Base-by-base conservation (phyloP, 2,888 invertebrate species). In the Timema cristinae region DNA sequence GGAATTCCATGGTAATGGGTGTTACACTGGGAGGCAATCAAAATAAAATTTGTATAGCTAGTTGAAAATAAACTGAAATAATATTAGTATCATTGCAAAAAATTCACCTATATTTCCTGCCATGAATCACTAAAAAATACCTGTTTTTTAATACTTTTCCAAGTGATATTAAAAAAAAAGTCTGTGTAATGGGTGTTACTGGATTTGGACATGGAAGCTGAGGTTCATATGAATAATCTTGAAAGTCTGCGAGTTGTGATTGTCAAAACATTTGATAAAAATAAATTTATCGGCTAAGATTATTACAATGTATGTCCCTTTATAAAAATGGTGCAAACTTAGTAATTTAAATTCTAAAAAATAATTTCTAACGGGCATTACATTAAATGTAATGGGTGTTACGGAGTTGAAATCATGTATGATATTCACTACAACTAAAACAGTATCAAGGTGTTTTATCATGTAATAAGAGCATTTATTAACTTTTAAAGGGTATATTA, bases 1-100 rank as follows among this genome's bases (percentile, higher is more conserved):
- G 61, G 32, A 16, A 61, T 61, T 61, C 61, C 15, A 61, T 16
- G 47, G 32, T 61, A 61, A 61, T 11, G 15, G 61, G 61, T 7
- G 61, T 15, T 16, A 61, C 32, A 61, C 6, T n/a, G n/a, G n/a
- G n/a, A n/a, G n/a, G n/a, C 16, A 16, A 61, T 8, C 32, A 8
- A 61, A 63, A 32, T 11, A 63, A 63, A 15, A 63, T 15, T 32
- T 63, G 11, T 15, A 63, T 63, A 63, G 2, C 10, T 47, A 63
- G 9, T 16, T 47, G 48, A 63, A 6, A 47, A 63, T 47, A 63
- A 8, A 63, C 10, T 8, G 32, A 47, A 16, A 7, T 32, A n/a
- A 16, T 32, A 47, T 48, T 11, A 47, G 32, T 15, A 63, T 2
- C 16, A 63, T 15, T 47, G 47, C 63, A 10, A 10, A 32, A 8